These are phyloP conservation scores for Sogatella furcifera DNA, from an alignment of 1,140 invertebrate species.

Conservation along the genomic window DNA sequence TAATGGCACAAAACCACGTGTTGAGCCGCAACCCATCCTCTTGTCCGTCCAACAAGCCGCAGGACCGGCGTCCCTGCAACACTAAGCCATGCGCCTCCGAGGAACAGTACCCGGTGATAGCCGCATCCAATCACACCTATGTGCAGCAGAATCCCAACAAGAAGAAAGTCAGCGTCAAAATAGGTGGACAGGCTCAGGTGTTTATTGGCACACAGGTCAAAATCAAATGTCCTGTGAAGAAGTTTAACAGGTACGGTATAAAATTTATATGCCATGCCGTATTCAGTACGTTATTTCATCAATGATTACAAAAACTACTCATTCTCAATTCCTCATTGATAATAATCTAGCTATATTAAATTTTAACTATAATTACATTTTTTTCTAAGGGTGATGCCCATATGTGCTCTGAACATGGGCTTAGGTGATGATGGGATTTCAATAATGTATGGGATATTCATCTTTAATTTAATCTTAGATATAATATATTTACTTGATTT, in stretches of 20 bases:
- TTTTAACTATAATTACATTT: too few species aligned
- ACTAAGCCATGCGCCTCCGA: slow-evolving; percentile 59
- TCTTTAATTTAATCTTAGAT: too few species aligned
- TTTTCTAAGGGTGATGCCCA: too few species aligned
- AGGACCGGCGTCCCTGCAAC: slow-evolving; percentile 68
- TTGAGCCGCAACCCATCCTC: slow-evolving; percentile 57
- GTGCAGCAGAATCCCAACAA: slow-evolving; percentile 66
- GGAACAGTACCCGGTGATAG: slow-evolving; percentile 49
- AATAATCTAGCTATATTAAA: too few species aligned
- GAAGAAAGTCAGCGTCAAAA: slow-evolving; percentile 66
- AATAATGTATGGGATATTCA: too few species aligned
- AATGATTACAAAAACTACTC: too few species aligned
- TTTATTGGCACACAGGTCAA: slow-evolving; percentile 78
- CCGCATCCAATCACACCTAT: slow-evolving; percentile 51
- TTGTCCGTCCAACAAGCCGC: slow-evolving; percentile 55
- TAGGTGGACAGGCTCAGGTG: slow-evolving; percentile 73
- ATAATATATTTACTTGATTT: too few species aligned
- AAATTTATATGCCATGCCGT: too few species aligned
- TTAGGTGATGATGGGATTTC: too few species aligned
- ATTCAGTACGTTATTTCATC: too few species aligned
- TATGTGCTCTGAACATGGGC: too few species aligned
- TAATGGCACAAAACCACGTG: slow-evolving; percentile 77
- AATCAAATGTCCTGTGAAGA: slow-evolving; percentile 81
- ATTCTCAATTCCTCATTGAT: too few species aligned
- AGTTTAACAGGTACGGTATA: slow-evolving; percentile 49